Conservation (phyloP, 1,140 invertebrate species). For the Leptopilina boulardi region DNA sequence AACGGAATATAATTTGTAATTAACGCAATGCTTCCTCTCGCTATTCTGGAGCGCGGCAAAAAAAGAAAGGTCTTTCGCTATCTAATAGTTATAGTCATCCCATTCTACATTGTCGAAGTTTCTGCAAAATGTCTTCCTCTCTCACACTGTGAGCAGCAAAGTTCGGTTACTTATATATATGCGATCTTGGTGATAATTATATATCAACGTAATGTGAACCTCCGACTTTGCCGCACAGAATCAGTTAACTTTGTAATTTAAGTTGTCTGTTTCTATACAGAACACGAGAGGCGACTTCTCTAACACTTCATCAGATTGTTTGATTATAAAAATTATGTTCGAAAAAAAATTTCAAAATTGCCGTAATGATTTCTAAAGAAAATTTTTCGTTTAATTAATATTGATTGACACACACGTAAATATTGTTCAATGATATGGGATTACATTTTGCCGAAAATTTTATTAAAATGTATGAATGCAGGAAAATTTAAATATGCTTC, state of each 20-base stretch:
- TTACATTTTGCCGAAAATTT: neutral
- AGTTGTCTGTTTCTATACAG: neutral
- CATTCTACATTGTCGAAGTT: neutral
- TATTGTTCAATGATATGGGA: too few species aligned
- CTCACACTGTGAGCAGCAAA: too few species aligned
- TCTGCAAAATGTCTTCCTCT: constrained; percentile 1
- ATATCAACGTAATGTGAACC: neutral
- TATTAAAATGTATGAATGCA: constrained; percentile 5
- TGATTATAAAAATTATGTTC: too few species aligned
- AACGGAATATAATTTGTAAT: neutral
- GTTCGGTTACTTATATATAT: neutral
- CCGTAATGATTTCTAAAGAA: too few species aligned
- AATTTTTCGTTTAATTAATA: too few species aligned
- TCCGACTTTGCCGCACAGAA: neutral
- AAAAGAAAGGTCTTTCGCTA: neutral
- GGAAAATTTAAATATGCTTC: neutral
- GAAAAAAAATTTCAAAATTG: too few species aligned
- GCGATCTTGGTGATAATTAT: constrained; percentile 1
- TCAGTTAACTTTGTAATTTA: neutral
- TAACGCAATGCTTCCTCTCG: constrained; percentile 4
- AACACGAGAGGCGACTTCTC: neutral
- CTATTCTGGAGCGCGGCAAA: neutral
- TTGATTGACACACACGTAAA: too few species aligned
- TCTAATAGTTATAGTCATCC: neutral
- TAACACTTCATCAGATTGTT: too few species aligned